phyloP scores from a whole-genome alignment of 2,888 invertebrate species.

The Eilema caniola region DNA sequence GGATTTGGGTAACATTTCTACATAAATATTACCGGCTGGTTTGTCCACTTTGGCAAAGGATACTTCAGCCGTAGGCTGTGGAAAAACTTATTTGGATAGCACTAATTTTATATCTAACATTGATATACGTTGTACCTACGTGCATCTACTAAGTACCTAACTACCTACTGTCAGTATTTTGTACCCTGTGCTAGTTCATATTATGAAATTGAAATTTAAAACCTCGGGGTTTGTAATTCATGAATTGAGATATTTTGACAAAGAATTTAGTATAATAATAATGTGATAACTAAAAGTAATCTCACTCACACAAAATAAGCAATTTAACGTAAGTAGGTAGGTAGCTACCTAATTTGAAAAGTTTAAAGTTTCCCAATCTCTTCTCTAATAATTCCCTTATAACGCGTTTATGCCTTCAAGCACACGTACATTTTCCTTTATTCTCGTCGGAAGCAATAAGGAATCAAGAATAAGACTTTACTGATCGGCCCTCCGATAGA shows the following conservation, averaged over 20 bases:
- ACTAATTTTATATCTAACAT: no score
- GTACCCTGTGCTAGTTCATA: no score
- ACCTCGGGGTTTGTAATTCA: no score
- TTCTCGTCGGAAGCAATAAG: constrained; percentile 58
- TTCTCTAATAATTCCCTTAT: constrained; percentile 29
- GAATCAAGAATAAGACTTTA: constrained; percentile 62
- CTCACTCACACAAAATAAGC: not conserved
- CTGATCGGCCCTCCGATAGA: constrained; percentile 62
- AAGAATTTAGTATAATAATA: not conserved
- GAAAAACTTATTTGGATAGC: no score
- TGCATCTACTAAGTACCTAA: no score
- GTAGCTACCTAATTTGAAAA: no score
- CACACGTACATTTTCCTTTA: constrained; percentile 58
- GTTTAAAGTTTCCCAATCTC: constrained; percentile 35
- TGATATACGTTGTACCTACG: no score
- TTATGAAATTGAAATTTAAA: no score
- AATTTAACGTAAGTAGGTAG: no score
- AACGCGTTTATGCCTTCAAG: constrained; percentile 39
- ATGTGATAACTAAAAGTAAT: not conserved
- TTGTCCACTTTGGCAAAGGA: not conserved
- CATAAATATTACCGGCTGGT: not conserved
- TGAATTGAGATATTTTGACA: no score
- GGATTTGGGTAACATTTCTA: not conserved
- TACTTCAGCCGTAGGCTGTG: not conserved
- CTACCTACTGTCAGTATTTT: no score